Conservation (phyloP, 2,797 vertebrate species). For the Smutsia gigantea region DNA sequence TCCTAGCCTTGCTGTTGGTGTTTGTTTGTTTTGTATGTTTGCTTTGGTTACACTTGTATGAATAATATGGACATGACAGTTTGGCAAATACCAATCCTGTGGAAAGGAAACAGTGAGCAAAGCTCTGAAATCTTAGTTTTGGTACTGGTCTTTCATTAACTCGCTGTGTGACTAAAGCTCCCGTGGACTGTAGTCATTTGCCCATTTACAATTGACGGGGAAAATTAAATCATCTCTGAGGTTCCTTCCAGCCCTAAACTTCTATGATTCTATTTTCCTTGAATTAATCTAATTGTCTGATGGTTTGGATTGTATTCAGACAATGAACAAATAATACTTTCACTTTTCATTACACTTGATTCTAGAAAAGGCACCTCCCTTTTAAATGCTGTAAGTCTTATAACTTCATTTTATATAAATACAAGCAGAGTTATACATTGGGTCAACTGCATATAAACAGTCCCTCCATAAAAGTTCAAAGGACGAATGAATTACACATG, state of each 20-base stretch:
- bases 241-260: constrained; percentile 58
- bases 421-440: not conserved
- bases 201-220: constrained; percentile 8
- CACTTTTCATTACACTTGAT: constrained; percentile 34
- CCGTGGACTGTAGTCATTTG: not conserved
- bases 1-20: not conserved
- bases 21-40: not conserved
- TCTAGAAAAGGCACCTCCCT: not conserved
- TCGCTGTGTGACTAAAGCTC: not conserved
- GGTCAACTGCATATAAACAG: not conserved
- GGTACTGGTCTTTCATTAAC: not conserved
- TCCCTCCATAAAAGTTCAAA: not conserved
- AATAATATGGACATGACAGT: not conserved
- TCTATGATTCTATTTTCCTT: constrained; percentile 59
- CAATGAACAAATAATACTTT: constrained; percentile 48
- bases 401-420: not conserved
- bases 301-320: constrained; percentile 30
- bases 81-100: not conserved
- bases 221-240: constrained; percentile 57
- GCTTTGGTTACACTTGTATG: not conserved
- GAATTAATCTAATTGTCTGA: constrained; percentile 56
- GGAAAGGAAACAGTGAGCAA: not conserved
- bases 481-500: not conserved
- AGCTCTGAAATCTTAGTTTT: not conserved
- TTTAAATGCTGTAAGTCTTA: not conserved